Conservation (phyloP, 2,888 invertebrate species). For the Dryobotodes eremita region DNA sequence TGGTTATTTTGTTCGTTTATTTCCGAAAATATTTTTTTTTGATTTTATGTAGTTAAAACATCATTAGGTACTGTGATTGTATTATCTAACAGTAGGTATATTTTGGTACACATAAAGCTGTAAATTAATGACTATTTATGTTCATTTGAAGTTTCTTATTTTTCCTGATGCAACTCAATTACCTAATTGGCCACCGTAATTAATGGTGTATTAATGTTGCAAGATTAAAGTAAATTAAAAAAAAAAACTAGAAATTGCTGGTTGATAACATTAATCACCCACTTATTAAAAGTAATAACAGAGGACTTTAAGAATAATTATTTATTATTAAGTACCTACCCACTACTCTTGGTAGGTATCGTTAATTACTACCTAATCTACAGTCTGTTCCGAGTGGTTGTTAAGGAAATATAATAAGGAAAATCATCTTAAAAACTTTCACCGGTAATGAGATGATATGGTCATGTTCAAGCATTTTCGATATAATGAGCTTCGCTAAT, state of each 20-base stretch:
- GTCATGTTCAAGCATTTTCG: conserved; percentile 40
- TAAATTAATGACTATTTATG: too few species aligned
- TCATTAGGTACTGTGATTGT: too few species aligned
- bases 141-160: too few species aligned
- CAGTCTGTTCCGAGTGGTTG: background rate
- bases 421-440: conserved; percentile 30
- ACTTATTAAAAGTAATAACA: background rate
- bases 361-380: background rate
- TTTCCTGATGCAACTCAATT: background rate
- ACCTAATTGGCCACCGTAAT: background rate
- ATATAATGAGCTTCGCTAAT: conserved; percentile 48
- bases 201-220: background rate
- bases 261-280: background rate
- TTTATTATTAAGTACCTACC: too few species aligned
- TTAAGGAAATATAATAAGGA: conserved; percentile 31
- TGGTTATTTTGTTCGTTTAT: conserved; percentile 8
- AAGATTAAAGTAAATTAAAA: background rate
- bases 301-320: background rate
- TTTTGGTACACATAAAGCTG: too few species aligned
- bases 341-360: too few species aligned
- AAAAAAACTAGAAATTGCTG: background rate
- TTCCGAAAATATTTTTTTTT: background rate
- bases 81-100: too few species aligned
- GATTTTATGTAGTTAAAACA: background rate
- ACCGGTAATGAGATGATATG: conserved; percentile 20